Evolutionary conservation across 2,113 vertebrate species (phyloP).

Genomic region (Xenus cinereus): DNA sequence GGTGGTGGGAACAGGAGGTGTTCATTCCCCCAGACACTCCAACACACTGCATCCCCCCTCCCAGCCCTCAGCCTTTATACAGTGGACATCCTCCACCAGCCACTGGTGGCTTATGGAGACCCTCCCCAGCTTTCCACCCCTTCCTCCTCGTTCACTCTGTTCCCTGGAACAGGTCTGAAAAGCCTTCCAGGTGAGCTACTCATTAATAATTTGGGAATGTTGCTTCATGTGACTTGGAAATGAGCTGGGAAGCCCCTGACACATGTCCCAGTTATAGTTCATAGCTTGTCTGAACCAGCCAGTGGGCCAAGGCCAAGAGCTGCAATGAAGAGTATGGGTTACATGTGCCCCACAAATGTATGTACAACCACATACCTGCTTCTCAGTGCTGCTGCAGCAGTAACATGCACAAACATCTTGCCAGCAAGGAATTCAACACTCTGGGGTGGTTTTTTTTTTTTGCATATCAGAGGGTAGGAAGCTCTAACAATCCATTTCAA

Average conservation of each 20-base stretch:
- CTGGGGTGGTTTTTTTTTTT: not conserved
- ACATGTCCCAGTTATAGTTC: not conserved
- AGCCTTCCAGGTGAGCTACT: not conserved
- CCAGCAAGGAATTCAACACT: not conserved
- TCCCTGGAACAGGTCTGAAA: not conserved
- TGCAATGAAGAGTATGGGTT: rapidly evolving
- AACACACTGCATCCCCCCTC: rapidly evolving
- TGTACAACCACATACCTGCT: not conserved
- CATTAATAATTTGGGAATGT: not conserved
- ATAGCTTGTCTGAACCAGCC: not conserved
- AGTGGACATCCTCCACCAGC: not conserved
- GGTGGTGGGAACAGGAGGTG: not conserved
- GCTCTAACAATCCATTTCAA: not conserved
- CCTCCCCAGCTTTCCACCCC: not conserved
- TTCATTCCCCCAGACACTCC: not conserved
- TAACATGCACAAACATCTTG: not conserved
- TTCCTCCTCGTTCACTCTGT: not conserved
- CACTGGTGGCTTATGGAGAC: not conserved
- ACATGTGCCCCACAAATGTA: rapidly evolving
- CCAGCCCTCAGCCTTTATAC: not conserved
- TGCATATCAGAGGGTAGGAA: not conserved
- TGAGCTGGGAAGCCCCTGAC: no score
- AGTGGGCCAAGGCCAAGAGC: not conserved
- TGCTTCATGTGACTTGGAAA: not conserved
- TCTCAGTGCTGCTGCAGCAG: rapidly evolving